A percentile compares a stretch with the other conserved stretches of the same genome.
Evolutionary conservation across 2,888 invertebrate species (phyloP).

Genomic region (Polyommatus icarus): DNA sequence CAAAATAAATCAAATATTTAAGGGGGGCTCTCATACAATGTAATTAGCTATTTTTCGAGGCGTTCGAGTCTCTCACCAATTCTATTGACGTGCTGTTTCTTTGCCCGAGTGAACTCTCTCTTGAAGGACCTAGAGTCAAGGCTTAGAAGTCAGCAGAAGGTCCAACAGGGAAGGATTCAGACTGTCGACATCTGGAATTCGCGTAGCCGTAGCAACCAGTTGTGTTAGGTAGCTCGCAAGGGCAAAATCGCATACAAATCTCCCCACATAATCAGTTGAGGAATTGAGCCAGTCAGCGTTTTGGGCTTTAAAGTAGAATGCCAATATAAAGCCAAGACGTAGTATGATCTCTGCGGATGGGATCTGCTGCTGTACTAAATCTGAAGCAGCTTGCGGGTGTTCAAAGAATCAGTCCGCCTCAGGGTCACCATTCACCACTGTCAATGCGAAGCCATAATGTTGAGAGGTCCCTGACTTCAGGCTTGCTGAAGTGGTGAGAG

Average conservation of each 20-base stretch:
- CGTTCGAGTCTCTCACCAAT: too few species aligned
- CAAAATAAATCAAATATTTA: too few species aligned
- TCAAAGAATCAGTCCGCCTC: background rate
- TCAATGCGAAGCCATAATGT: background rate
- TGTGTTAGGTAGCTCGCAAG: conserved; percentile 17
- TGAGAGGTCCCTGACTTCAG: background rate
- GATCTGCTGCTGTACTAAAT: conserved; percentile 19
- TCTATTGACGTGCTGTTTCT: too few species aligned
- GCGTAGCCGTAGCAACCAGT: conserved; percentile 11
- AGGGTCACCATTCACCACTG: background rate
- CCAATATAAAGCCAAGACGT: background rate
- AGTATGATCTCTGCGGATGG: conserved; percentile 23
- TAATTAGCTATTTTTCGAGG: too few species aligned
- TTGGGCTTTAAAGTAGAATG: conserved; percentile 13
- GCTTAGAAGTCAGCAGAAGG: conserved; percentile 29
- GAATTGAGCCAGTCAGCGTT: conserved; percentile 17
- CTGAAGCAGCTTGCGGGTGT: background rate
- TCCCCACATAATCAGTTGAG: conserved; percentile 21
- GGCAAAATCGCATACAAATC: conserved; percentile 21
- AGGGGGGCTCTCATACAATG: too few species aligned
- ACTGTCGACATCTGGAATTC: conserved; percentile 22
- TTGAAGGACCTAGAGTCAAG: background rate
- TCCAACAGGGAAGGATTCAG: conserved; percentile 29
- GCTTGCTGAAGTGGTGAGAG: background rate
- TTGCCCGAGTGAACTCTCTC: too few species aligned